A percentile compares a stretch with the other conserved stretches of the same genome.
These are phyloP conservation scores for Drosophila tanythrix DNA, from an alignment of 2,888 invertebrate species.

Conservation along the genomic window DNA sequence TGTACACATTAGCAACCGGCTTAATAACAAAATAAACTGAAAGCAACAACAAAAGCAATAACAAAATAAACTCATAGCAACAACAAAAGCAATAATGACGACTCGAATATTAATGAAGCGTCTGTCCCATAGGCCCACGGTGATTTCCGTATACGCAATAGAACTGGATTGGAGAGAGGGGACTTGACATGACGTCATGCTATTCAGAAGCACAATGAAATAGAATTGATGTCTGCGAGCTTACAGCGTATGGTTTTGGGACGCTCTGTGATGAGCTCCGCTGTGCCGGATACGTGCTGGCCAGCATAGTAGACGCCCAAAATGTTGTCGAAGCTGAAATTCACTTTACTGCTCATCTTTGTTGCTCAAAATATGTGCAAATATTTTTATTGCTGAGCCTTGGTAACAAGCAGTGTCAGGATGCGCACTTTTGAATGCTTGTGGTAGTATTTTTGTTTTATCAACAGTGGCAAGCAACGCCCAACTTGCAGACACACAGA, in stretches of 20 bases:
- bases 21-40: constrained; percentile 37
- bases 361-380: neutral
- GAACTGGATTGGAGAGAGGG: constrained; percentile 41
- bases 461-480: constrained; percentile 31
- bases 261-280: constrained; percentile 82
- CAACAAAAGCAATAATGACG: constrained; percentile 48
- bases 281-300: constrained; percentile 82
- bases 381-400: constrained; percentile 10
- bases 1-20: constrained; percentile 48
- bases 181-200: constrained; percentile 65
- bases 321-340: constrained; percentile 82
- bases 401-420: constrained; percentile 46
- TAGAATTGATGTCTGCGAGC: constrained; percentile 34
- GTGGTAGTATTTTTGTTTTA: constrained; percentile 22
- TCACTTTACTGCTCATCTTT: constrained; percentile 83
- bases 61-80: constrained; percentile 25
- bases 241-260: constrained; percentile 84
- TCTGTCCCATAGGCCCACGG: constrained; percentile 13
- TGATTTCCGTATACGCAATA: constrained; percentile 52
- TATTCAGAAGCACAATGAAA: constrained; percentile 14
- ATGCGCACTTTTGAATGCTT: constrained; percentile 23
- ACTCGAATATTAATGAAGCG: constrained; percentile 48
- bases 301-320: constrained; percentile 84
- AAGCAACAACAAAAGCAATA: constrained; percentile 34
- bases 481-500: constrained; percentile 3